Base-by-base conservation (phyloP, 2,888 invertebrate species). In the Brenthis ino region DNA sequence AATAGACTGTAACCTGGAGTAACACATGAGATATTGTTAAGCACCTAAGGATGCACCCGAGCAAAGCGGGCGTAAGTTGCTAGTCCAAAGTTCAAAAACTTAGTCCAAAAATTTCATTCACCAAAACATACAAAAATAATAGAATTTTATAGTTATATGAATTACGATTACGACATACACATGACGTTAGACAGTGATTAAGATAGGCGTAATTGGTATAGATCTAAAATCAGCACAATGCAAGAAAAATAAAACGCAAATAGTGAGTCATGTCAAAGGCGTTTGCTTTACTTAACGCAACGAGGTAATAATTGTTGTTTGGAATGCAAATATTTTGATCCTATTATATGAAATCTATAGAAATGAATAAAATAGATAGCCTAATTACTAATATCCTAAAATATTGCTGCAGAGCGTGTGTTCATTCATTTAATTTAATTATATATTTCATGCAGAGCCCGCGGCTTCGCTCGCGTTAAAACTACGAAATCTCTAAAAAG, bases 191-290 rank as follows among this genome's bases (percentile, higher is more conserved):
- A 43, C 53, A 56, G 37, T 61, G 24, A 56, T 67, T 61, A 63
- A 63, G 56, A 63, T 61, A 68, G 33, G n/a, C 64, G 16, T 54
- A 68, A 56, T 65, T 20, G 48, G 65, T 57, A 61, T 57, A 57
- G 20, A 61, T 56, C 48, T 61, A 3, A 54, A 48, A 58, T 37
- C 56, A 61, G 50, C 47, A 56, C 47, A 56, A 43, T 48, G 28
- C 50, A 24, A 16, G 51, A 54, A 53, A 53, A 51, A 61, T 66
- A 66, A 47, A 63, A 64, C 58, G 53, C 67, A 72, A 70, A 73
- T 65, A 75, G 66, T 78, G 72, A 74, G 58, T 77, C 75, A 76
- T 67, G 20, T 56, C 48, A 68, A 67, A 56, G 16, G 43, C 60
- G 57, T 67, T 67, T 60, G 68, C 56, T 72, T 72, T 70, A 13